These are phyloP conservation scores for Oreochromis spilurus DNA, from an alignment of 2,113 vertebrate genomes.

Conservation along the genomic window DNA sequence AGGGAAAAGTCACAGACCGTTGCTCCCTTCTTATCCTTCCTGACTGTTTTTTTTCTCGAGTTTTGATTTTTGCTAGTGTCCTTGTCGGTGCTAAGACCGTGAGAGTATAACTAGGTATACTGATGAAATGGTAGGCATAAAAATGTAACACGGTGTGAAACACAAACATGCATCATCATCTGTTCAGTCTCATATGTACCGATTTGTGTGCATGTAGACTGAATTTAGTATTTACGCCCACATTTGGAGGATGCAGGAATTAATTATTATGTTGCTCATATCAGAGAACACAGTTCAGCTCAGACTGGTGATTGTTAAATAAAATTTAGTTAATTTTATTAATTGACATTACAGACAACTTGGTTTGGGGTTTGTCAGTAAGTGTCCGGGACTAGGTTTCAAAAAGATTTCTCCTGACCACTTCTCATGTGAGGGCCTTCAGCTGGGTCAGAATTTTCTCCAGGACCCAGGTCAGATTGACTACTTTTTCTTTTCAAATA, in stretches of 20 bases:
- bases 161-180: not conserved
- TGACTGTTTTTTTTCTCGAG: not conserved
- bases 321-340: not conserved
- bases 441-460: not conserved
- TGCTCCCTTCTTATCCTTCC: not conserved
- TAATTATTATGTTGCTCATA: not conserved
- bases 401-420: not conserved
- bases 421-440: not conserved
- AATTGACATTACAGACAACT: not conserved
- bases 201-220: not conserved
- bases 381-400: not conserved
- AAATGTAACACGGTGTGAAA: not conserved
- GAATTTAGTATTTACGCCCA: not conserved
- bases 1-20: not conserved
- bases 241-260: not conserved
- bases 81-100: not conserved
- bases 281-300: not conserved
- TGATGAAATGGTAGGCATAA: not conserved
- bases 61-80: not conserved
- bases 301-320: not conserved
- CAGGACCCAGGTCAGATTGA: rapidly evolving
- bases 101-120: not conserved
- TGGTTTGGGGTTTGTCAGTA: not conserved
- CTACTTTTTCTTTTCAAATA: not conserved
- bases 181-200: not conserved